These are phyloP conservation scores for Hybos culiciformis DNA, from an alignment of 2,888 invertebrate species.

Conservation along the genomic window DNA sequence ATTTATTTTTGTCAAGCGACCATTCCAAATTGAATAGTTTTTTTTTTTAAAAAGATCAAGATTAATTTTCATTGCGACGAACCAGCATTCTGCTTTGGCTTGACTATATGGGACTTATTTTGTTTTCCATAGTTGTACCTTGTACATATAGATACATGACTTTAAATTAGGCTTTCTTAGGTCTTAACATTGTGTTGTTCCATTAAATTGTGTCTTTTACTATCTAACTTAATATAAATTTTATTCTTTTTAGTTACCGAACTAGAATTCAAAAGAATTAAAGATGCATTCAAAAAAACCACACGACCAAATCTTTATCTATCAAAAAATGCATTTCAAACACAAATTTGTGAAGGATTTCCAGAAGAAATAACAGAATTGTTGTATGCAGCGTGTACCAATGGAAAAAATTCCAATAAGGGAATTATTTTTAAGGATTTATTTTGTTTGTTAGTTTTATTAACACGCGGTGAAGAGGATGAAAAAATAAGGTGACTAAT, in stretches of 20 bases:
- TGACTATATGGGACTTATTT: too few species aligned
- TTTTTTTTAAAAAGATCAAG: too few species aligned
- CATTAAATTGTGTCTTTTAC: too few species aligned
- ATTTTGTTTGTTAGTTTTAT: constrained; percentile 69
- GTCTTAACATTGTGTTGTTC: too few species aligned
- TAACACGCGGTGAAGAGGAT: constrained; percentile 71
- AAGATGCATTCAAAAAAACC: constrained; percentile 76
- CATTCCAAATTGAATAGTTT: too few species aligned
- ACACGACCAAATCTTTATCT: constrained; percentile 56
- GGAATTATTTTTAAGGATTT: constrained; percentile 74
- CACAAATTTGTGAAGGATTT: constrained; percentile 79
- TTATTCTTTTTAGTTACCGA: constrained; percentile 51
- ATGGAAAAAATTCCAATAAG: constrained; percentile 68
- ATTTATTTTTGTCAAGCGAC: too few species aligned
- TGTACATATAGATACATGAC: background rate
- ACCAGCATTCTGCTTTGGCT: too few species aligned
- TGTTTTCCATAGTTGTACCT: background rate
- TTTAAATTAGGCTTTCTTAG: too few species aligned
- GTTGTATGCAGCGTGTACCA: constrained; percentile 59
- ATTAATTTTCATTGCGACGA: too few species aligned
- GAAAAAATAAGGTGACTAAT: constrained; percentile 62
- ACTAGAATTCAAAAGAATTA: constrained; percentile 65
- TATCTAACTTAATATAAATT: background rate
- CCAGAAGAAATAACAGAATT: constrained; percentile 69
- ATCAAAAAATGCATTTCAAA: constrained; percentile 62